Evolutionary conservation across 2,888 invertebrate species (phyloP).

Genomic region (Chloroclysta siterata): DNA sequence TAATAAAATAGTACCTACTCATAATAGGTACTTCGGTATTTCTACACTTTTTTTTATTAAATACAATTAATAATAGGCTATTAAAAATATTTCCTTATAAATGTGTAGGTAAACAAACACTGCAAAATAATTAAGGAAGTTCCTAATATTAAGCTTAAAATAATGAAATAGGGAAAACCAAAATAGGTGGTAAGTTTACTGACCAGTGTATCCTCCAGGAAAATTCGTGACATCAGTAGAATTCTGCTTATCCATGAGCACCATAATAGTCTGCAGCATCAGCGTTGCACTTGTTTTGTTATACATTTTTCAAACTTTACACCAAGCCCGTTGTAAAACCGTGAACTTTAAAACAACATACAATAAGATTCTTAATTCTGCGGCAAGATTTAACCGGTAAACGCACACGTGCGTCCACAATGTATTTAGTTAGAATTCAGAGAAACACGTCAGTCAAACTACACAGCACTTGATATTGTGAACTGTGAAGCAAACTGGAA

Average conservation of each 20-base stretch:
- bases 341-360: conserved; percentile 7
- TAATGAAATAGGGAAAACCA: conserved; percentile 14
- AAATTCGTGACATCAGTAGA: conserved; percentile 71
- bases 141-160: neutral
- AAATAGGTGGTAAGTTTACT: conserved; percentile 48
- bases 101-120: too few relatives aligned
- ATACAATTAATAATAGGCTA: too few relatives aligned
- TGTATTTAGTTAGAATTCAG: conserved; percentile 14
- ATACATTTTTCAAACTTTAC: conserved; percentile 59
- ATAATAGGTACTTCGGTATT: too few relatives aligned
- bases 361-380: neutral
- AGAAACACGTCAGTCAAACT: conserved; percentile 16
- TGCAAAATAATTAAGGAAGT: neutral
- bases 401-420: conserved; percentile 17
- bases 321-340: neutral
- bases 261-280: conserved; percentile 82
- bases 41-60: too few relatives aligned
- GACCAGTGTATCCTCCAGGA: conserved; percentile 68
- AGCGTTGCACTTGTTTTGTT: conserved; percentile 79
- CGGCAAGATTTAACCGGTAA: conserved; percentile 7
- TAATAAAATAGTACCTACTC: too few relatives aligned
- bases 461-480: conserved; percentile 54
- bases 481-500: conserved; percentile 59
- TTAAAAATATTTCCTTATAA: too few relatives aligned
- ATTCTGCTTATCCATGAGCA: conserved; percentile 80